These are phyloP conservation scores for Meteorus cinctellus DNA, from an alignment of 2,888 invertebrate genomes.

Conservation along the genomic window DNA sequence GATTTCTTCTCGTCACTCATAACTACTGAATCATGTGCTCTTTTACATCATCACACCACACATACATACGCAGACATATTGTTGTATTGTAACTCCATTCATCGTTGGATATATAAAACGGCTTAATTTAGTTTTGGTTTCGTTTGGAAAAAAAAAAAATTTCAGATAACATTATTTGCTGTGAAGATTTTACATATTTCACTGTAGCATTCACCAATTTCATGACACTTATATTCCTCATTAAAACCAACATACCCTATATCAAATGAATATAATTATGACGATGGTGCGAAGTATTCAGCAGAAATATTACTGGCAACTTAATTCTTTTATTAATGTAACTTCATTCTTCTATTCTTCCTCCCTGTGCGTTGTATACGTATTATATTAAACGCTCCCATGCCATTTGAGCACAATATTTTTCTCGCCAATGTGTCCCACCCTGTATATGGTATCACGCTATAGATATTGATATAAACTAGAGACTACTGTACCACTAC, in stretches of 20 bases:
- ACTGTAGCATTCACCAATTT: no score
- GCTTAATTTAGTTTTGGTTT: no score
- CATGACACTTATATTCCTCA: neutral
- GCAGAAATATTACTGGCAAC: neutral
- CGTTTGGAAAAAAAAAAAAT: no score
- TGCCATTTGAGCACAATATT: slow-evolving; percentile 22
- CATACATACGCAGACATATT: no score
- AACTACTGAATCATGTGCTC: neutral
- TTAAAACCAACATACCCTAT: no score
- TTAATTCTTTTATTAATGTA: slow-evolving; percentile 24
- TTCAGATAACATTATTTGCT: no score
- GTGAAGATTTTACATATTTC: no score
- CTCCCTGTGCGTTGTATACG: slow-evolving; percentile 1
- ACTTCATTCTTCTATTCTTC: neutral
- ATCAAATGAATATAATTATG: neutral
- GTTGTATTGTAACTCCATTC: no score
- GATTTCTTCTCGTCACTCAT: neutral
- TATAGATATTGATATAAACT: neutral
- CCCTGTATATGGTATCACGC: slow-evolving; percentile 24
- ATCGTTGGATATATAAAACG: no score
- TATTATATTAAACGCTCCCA: neutral
- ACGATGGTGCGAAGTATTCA: neutral
- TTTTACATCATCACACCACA: neutral
- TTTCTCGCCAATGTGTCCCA: slow-evolving; percentile 25
- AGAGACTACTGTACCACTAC: neutral